These are phyloP conservation scores for Coptodon bakossiorum DNA, from an alignment of 2,113 vertebrate genomes.

Conservation along the genomic window DNA sequence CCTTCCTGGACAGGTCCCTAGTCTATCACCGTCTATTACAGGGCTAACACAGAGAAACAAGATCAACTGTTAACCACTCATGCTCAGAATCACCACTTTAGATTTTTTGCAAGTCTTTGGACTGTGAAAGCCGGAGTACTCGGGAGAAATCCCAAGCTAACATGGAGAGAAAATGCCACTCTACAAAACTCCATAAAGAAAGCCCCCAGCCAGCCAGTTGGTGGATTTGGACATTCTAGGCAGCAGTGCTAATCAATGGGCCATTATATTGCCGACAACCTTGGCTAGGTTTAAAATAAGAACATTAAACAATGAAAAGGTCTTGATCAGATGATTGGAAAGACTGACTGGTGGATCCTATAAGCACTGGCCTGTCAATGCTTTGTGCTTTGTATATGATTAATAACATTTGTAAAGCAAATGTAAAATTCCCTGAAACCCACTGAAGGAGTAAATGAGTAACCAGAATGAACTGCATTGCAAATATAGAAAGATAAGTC, in stretches of 20 bases:
- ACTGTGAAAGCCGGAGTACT: not conserved
- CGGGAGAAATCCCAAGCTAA: not conserved
- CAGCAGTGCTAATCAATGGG: not conserved
- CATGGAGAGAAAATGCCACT: not conserved
- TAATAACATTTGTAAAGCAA: not conserved
- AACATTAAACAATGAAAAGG: not conserved
- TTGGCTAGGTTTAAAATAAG: not conserved
- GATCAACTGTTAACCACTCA: not conserved
- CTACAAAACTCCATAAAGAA: not conserved
- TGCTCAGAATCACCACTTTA: not conserved
- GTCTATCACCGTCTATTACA: not conserved
- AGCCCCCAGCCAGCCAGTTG: fast-evolving
- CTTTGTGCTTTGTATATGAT: not conserved
- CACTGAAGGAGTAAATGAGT: not conserved
- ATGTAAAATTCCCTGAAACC: fast-evolving
- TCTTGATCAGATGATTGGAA: not conserved
- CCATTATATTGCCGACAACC: not conserved
- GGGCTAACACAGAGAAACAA: not conserved
- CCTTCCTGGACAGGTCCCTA: not conserved
- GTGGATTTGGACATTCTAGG: not conserved
- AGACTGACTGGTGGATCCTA: not conserved
- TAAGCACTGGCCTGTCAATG: not conserved
- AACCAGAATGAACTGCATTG: not conserved
- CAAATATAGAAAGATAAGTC: not conserved
- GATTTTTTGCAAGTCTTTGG: not conserved